phyloP scores from a whole-genome alignment of 2,888 invertebrate species.

The Aspidiotus rigidus region DNA sequence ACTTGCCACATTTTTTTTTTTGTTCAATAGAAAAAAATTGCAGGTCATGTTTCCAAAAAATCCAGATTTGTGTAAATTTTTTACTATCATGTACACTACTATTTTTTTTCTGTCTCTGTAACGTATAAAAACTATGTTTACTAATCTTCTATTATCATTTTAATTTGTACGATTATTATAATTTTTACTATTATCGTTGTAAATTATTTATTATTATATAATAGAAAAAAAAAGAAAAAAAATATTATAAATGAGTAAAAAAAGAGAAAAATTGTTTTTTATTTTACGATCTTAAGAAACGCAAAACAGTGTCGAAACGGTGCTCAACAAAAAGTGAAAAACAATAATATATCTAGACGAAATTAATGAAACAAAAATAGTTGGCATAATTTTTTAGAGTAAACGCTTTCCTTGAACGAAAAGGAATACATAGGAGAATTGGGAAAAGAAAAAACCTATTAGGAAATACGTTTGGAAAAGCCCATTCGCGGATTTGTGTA shows the following conservation, averaged over 20 bases:
- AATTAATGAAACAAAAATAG: background rate
- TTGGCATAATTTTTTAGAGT: slow-evolving; percentile 23
- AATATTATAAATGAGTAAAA: slow-evolving; percentile 9
- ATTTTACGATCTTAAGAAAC: background rate
- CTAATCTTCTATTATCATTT: slow-evolving; percentile 19
- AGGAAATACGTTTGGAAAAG: background rate
- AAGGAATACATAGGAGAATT: background rate
- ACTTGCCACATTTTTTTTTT: too few relatives aligned
- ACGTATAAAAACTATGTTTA: slow-evolving; percentile 23
- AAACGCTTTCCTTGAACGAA: slow-evolving; percentile 12
- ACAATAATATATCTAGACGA: slow-evolving; percentile 1
- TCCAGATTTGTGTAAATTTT: slow-evolving; percentile 12
- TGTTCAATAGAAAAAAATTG: background rate
- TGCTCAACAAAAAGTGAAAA: slow-evolving; percentile 3
- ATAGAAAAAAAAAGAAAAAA: background rate
- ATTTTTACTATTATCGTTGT: slow-evolving; percentile 25
- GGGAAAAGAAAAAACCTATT: background rate
- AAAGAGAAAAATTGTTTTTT: slow-evolving; percentile 10
- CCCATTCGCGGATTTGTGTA: slow-evolving; percentile 2
- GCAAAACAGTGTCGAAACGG: background rate
- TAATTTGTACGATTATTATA: slow-evolving; percentile 23
- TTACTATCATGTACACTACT: slow-evolving; percentile 20
- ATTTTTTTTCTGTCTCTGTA: slow-evolving; percentile 16
- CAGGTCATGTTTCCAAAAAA: background rate
- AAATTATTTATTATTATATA: slow-evolving; percentile 25